These are phyloP conservation scores for Temnothorax longispinosus DNA, from an alignment of 1,140 invertebrate species.

Conservation along the genomic window DNA sequence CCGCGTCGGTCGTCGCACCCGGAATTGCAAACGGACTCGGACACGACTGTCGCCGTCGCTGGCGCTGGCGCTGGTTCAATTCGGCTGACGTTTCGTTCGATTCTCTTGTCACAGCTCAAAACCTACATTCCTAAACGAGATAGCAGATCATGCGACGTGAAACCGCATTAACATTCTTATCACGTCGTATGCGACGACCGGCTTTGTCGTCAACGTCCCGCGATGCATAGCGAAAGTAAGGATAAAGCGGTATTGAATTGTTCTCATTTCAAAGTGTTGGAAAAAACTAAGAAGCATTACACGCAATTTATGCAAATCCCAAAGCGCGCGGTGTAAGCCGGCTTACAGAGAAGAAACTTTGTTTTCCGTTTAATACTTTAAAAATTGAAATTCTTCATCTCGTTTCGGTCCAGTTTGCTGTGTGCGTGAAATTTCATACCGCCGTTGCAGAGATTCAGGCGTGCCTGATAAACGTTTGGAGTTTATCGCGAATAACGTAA, in stretches of 20 bases:
- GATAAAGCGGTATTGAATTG: neutral
- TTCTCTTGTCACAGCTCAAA: conserved; percentile 43
- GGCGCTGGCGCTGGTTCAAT: neutral
- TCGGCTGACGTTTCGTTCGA: conserved; percentile 20
- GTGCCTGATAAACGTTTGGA: neutral
- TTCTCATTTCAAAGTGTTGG: conserved; percentile 14
- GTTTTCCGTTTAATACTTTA: neutral
- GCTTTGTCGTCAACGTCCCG: conserved; percentile 16
- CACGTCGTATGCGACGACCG: conserved; percentile 2
- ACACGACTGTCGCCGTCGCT: conserved; percentile 43
- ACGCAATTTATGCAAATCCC: conserved; percentile 5
- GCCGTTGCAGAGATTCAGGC: neutral
- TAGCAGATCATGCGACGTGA: conserved; percentile 20
- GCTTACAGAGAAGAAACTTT: neutral
- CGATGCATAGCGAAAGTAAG: conserved; percentile 50
- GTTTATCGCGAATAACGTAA: conserved; percentile 1
- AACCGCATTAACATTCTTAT: conserved; percentile 65
- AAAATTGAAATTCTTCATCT: neutral
- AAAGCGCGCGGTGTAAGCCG: neutral
- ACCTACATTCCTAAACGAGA: conserved; percentile 50
- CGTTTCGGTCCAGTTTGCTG: neutral
- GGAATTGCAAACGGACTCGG: conserved; percentile 48
- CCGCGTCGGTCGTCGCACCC: conserved; percentile 61
- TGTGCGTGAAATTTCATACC: neutral
- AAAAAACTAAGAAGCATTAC: neutral